Conservation (phyloP, 2,113 vertebrate genomes). For the Labeo rohita region DNA sequence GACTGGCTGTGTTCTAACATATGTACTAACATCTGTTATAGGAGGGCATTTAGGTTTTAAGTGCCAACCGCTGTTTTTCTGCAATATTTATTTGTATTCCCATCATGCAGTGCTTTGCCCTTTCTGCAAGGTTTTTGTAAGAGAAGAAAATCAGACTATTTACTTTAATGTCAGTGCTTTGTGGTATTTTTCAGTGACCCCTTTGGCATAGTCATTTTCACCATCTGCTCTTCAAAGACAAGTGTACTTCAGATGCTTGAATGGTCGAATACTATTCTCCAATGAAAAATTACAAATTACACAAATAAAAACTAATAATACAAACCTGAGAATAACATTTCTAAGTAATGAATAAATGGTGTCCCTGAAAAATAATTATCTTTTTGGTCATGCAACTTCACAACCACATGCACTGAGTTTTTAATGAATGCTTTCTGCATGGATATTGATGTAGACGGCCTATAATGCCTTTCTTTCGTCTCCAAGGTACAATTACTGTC, state of each 20-base stretch:
- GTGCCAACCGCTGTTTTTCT: conserved; percentile 37
- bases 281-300: neutral
- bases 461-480: neutral
- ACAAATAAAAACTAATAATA: too few relatives aligned
- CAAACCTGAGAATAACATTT: neutral
- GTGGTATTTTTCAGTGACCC: neutral
- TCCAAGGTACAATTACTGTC: conserved; percentile 22
- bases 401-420: neutral
- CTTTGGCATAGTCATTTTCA: conserved; percentile 4
- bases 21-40: conserved; percentile 55
- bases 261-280: neutral
- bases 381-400: neutral
- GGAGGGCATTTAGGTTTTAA: conserved; percentile 34
- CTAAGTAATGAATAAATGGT: neutral
- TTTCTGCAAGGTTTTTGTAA: conserved; percentile 14
- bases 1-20: conserved; percentile 46
- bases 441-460: conserved; percentile 20
- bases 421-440: conserved; percentile 22
- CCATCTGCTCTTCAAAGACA: conserved; percentile 4
- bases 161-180: neutral
- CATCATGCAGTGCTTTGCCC: neutral
- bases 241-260: neutral
- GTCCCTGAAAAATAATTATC: neutral
- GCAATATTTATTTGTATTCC: conserved; percentile 47
- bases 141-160: conserved; percentile 15